Percentiles rank a stretch among this genome's conserved stretches.
Evolutionary conservation across 2,888 invertebrate species (phyloP).

Genomic region (Litoditis marina): DNA sequence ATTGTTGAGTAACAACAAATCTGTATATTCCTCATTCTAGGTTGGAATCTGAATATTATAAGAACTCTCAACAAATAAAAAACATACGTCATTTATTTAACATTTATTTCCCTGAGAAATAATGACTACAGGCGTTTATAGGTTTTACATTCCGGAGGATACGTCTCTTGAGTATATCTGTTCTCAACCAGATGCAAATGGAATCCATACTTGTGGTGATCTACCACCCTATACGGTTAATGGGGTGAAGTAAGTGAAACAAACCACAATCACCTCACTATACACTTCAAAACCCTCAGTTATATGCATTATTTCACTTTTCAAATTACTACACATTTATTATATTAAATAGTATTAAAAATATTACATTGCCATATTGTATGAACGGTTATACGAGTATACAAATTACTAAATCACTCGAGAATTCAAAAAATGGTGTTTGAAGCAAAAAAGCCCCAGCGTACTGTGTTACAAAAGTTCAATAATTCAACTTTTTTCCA

Average conservation of each 20-base stretch:
- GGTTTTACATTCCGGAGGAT: constrained; percentile 62
- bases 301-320: too few species aligned
- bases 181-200: constrained; percentile 82
- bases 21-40: background rate
- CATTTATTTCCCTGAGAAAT: too few species aligned
- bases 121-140: too few species aligned
- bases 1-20: background rate
- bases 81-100: too few species aligned
- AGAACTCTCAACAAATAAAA: too few species aligned
- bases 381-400: too few species aligned
- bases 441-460: background rate
- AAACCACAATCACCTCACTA: background rate
- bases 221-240: constrained; percentile 78
- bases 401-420: background rate
- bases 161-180: constrained; percentile 87
- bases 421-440: background rate
- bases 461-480: background rate
- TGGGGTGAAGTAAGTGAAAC: constrained; percentile 58
- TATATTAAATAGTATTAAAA: too few species aligned
- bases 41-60: constrained; percentile 2
- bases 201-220: constrained; percentile 85
- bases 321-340: too few species aligned
- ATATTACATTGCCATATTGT: too few species aligned
- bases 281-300: background rate
- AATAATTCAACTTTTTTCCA: background rate